Base-by-base conservation (phyloP, 2,113 vertebrate species). In the Eleginops maclovinus region DNA sequence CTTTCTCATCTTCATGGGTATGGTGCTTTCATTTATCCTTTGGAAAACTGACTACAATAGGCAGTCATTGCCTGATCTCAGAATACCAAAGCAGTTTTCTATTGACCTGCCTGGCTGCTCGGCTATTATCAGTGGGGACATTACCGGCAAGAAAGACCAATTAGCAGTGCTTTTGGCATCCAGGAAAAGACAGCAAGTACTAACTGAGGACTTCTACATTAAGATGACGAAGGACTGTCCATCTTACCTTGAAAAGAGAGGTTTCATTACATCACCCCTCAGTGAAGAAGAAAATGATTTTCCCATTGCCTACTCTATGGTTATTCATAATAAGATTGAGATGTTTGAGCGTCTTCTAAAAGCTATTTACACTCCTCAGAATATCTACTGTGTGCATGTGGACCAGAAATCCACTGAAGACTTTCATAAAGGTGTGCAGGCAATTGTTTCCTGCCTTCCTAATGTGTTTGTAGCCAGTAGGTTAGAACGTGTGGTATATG, bases 231-330 rank as follows among this genome's bases (percentile, higher is more conserved):
- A 75, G 4, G 92, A 98, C 84, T 99, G 97, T 43, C 21, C 73
- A 9, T 11, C 5, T 44, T 99, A 94, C 78, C 89, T 86, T 72
- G 11, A 49, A 44, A 3, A 26, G 0, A 93, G 96, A 81, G 94
- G 92, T 7, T 98, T 96, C 82, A 49, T 97, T 0, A 92, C 86
- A 2, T 84, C 82, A 14, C 89, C 96, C 0, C 84, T 97, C 53
- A 98, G 96, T 83, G 70, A 78, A n/a, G 96, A 96, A 53, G 97
- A 98, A 83, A 77, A 12, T 0, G 77, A 77, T 8, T 97, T 95
- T 65, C 97, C 96, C 10, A 94, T 99, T 1, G 96, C 97, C 0
- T 99, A 96, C 69, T 98, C 97, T 16, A 97, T 99, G 91, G 96
- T 98, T 81, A 91, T 98, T 58, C 97, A 99, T 3, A 43, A 96